These are phyloP conservation scores for Ceratina australensis DNA, from an alignment of 1,140 invertebrate species.

Conservation along the genomic window DNA sequence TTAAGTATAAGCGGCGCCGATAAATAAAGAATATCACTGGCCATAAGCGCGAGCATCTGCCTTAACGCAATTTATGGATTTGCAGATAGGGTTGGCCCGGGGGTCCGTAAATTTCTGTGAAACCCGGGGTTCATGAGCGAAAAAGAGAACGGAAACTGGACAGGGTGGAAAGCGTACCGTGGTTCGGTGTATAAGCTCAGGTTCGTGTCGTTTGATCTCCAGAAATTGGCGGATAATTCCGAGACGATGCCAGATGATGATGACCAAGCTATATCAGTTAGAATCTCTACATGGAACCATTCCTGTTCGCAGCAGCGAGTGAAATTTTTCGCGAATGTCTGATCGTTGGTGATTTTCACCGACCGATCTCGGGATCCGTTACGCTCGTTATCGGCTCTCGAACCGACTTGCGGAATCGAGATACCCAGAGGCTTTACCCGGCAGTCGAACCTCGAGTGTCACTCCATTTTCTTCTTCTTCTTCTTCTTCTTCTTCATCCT, in stretches of 20 bases:
- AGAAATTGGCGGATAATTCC: conserved; percentile 29
- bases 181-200: conserved; percentile 2
- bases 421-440: too few species aligned
- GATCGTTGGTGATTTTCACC: too few species aligned
- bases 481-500: too few species aligned
- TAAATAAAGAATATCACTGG: conserved; percentile 1
- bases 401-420: too few species aligned
- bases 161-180: background rate
- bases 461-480: too few species aligned
- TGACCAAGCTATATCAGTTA: background rate
- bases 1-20: conserved; percentile 5
- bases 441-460: too few species aligned
- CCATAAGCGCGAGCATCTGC: conserved; percentile 6
- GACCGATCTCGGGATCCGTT: too few species aligned
- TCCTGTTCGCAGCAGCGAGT: background rate
- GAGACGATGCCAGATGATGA: too few species aligned
- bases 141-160: too few species aligned
- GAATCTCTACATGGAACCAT: background rate
- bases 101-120: conserved; percentile 13
- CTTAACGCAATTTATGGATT: conserved; percentile 18
- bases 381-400: too few species aligned
- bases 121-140: too few species aligned
- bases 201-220: conserved; percentile 24
- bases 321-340: background rate
- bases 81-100: conserved; percentile 25